Percentiles rank a stretch among this genome's conserved stretches.
phyloP scores from a whole-genome alignment of 2,888 invertebrate species.

The Drosophila meridiana region DNA sequence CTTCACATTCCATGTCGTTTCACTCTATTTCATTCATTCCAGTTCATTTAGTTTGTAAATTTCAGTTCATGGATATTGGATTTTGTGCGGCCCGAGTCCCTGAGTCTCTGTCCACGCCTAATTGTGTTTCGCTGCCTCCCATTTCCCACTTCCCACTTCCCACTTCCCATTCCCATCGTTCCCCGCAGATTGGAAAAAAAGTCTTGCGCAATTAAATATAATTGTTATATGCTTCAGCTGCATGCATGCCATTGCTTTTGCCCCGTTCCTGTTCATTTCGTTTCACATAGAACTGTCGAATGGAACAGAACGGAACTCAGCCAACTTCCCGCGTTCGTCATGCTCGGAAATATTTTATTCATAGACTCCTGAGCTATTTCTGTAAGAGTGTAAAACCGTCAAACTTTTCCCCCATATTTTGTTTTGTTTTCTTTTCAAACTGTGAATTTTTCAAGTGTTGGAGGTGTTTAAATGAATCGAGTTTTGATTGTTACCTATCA shows the following conservation, averaged over 20 bases:
- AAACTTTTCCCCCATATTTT: neutral
- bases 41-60: neutral
- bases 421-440: neutral
- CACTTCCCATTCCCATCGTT: neutral
- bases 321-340: neutral
- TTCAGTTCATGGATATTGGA: neutral
- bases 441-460: neutral
- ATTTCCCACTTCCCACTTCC: neutral
- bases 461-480: conserved; percentile 3
- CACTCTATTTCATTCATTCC: conserved; percentile 2
- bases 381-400: neutral
- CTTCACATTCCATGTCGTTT: neutral
- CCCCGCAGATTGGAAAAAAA: neutral
- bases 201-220: neutral
- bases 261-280: neutral
- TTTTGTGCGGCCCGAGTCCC: neutral
- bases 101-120: neutral
- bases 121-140: neutral
- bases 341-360: neutral
- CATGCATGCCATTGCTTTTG: neutral
- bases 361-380: neutral
- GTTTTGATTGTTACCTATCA: conserved; percentile 83
- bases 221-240: neutral
- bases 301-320: neutral
- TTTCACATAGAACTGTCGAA: neutral